Conservation (phyloP, 2,888 invertebrate species). For the Dryocosmus kuriphilus region DNA sequence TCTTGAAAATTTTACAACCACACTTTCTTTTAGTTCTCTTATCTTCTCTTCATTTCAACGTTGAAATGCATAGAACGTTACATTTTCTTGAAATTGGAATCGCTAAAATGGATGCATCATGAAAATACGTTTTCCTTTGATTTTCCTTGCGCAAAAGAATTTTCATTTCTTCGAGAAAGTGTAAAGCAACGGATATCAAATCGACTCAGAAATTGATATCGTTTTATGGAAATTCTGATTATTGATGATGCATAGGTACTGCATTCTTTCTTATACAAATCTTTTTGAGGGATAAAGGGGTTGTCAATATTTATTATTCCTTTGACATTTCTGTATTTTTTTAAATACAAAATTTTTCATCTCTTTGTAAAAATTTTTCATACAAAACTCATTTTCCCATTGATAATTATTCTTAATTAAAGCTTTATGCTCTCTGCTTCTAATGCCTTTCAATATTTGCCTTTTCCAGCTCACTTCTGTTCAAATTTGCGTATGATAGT, state of each 20-base stretch:
- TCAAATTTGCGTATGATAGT: conserved; percentile 24
- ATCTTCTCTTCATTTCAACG: conserved; percentile 16
- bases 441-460: neutral
- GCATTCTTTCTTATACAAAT: neutral
- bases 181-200: conserved; percentile 28
- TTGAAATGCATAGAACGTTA: conserved; percentile 37
- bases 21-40: conserved; percentile 21
- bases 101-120: conserved; percentile 20
- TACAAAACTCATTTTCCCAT: no score
- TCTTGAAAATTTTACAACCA: conserved; percentile 22
- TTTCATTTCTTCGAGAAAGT: conserved; percentile 13
- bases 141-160: conserved; percentile 16
- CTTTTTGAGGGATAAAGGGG: neutral
- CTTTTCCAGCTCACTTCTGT: neutral
- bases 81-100: conserved; percentile 35
- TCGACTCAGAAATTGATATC: conserved; percentile 24
- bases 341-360: no score
- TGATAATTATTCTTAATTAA: neutral
- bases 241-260: neutral
- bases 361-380: no score
- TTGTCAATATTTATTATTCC: neutral
- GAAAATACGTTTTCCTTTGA: conserved; percentile 30
- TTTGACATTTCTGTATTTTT: neutral
- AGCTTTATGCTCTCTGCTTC: neutral
- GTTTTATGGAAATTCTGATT: conserved; percentile 1